Evolutionary conservation across 2,113 vertebrate species (phyloP).

Genomic region (Acrocephalus kingi): DNA sequence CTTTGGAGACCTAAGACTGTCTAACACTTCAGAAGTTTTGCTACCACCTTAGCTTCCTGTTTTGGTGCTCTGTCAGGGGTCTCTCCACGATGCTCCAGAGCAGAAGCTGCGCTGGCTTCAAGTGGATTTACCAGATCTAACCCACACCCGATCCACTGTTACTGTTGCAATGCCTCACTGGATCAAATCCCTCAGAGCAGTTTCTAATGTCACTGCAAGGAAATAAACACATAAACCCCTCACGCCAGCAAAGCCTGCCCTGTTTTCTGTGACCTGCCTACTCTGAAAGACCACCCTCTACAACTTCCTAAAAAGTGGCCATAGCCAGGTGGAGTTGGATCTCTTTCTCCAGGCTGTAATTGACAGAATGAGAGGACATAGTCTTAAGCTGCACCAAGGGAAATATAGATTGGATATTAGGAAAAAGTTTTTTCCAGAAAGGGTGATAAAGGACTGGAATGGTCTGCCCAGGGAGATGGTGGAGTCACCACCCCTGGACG

Average conservation of each 20-base stretch:
- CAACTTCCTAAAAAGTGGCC: not conserved
- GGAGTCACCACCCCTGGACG: no score
- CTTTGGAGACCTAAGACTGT: not conserved
- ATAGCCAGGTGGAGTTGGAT: no score
- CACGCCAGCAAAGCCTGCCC: no score
- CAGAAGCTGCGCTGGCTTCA: not conserved
- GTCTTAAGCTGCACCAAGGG: no score
- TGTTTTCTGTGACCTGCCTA: not conserved
- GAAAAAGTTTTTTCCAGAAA: no score
- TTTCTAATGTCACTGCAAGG: not conserved
- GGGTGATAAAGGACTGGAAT: no score
- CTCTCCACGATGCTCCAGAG: fast-evolving
- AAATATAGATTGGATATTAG: no score
- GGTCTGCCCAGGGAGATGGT: no score
- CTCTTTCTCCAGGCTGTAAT: no score
- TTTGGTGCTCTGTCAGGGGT: not conserved
- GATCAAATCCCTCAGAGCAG: not conserved
- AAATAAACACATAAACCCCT: not conserved
- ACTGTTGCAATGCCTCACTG: no score
- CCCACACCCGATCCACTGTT: not conserved
- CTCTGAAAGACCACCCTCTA: not conserved
- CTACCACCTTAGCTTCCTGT: not conserved
- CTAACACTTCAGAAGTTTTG: not conserved
- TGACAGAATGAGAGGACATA: no score
- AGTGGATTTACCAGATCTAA: not conserved